phyloP scores from a whole-genome alignment of 2,797 vertebrate genomes.

The Microctenopoma lineatum region DNA sequence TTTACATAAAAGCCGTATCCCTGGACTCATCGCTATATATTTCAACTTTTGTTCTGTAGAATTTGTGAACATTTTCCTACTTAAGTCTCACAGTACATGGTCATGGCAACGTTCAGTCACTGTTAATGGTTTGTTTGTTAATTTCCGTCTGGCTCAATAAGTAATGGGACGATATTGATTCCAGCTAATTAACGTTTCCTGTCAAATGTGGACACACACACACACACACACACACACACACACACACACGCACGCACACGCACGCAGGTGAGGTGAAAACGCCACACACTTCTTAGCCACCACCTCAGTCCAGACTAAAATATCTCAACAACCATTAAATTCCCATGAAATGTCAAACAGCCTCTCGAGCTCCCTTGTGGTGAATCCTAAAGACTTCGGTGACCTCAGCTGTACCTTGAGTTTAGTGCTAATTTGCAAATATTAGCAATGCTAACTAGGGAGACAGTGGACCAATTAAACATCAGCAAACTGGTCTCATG shows the following conservation, averaged over 20 bases:
- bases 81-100: constrained; percentile 15
- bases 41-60: neutral
- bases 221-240: too few species aligned
- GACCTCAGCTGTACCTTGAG: neutral
- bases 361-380: neutral
- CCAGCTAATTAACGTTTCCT: constrained; percentile 47
- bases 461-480: neutral
- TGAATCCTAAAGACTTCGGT: neutral
- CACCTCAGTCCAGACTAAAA: neutral
- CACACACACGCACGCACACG: constrained; percentile 7
- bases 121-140: constrained; percentile 50
- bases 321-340: neutral
- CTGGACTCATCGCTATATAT: neutral
- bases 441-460: neutral
- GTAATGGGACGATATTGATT: constrained; percentile 53
- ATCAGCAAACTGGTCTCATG: neutral
- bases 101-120: constrained; percentile 43
- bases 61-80: constrained; percentile 4
- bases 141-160: constrained; percentile 49
- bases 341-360: neutral
- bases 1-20: neutral
- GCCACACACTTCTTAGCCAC: neutral
- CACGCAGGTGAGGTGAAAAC: neutral
- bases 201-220: constrained; percentile 23
- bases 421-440: neutral